A percentile compares a stretch with the other conserved stretches of the same genome.
These are phyloP conservation scores for Zootoca vivipara DNA, from an alignment of 2,113 vertebrate species.

Conservation along the genomic window DNA sequence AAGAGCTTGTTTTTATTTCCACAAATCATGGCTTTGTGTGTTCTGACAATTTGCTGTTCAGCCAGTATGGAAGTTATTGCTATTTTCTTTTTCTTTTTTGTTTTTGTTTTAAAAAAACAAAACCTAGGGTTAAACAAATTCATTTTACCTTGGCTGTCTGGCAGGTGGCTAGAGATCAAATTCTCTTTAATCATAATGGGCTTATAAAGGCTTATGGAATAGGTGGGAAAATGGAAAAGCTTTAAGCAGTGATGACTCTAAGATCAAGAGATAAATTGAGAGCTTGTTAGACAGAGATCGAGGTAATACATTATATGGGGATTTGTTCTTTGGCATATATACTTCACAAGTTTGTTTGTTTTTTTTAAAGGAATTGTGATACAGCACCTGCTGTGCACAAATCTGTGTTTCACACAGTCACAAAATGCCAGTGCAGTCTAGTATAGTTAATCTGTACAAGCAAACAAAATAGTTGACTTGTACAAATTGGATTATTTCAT, in stretches of 20 bases:
- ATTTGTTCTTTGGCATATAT: slow-evolving; percentile 58
- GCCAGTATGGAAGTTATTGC: slow-evolving; percentile 55
- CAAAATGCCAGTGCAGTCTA: slow-evolving; percentile 10
- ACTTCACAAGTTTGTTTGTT: neutral
- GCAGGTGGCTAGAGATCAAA: slow-evolving; percentile 58
- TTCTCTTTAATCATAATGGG: slow-evolving; percentile 68
- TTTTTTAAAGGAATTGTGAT: neutral
- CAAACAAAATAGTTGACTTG: slow-evolving; percentile 2
- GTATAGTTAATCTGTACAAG: slow-evolving; percentile 8
- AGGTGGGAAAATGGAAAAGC: slow-evolving; percentile 55
- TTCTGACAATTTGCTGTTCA: slow-evolving; percentile 60
- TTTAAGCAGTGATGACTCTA: slow-evolving; percentile 53
- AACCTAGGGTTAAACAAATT: slow-evolving; percentile 56
- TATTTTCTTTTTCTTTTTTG: neutral
- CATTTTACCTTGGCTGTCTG: slow-evolving; percentile 57
- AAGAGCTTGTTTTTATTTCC: slow-evolving; percentile 7
- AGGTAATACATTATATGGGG: slow-evolving; percentile 60
- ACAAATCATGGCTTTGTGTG: slow-evolving; percentile 29
- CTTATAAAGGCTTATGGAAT: slow-evolving; percentile 66
- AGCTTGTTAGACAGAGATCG: slow-evolving; percentile 54
- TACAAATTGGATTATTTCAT: slow-evolving; percentile 14
- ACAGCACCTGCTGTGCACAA: slow-evolving; percentile 8
- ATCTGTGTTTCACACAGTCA: slow-evolving; percentile 15
- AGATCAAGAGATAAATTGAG: slow-evolving; percentile 56
- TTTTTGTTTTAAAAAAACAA: slow-evolving; percentile 13